These are phyloP conservation scores for Pteruthius melanotis DNA, from an alignment of 2,113 vertebrate genomes.

Conservation along the genomic window DNA sequence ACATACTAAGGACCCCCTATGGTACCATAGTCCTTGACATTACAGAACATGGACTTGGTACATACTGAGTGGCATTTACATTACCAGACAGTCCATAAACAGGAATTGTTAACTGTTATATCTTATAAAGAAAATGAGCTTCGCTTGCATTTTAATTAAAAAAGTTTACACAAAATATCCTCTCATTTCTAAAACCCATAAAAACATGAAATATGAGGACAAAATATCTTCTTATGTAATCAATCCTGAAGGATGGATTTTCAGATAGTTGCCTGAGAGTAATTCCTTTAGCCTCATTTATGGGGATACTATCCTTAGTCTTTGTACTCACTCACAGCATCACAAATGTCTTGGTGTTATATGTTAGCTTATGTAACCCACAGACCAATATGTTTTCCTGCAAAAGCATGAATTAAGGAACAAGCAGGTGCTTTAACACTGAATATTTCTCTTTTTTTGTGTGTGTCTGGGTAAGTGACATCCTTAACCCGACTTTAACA, in stretches of 20 bases:
- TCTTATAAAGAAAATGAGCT: neutral
- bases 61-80: neutral
- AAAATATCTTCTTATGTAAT: neutral
- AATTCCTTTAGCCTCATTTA: constrained; percentile 33
- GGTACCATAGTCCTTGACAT: constrained; percentile 20
- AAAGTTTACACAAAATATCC: neutral
- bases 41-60: neutral
- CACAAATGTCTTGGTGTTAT: constrained; percentile 45
- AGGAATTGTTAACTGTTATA: neutral
- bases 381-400: constrained; percentile 42
- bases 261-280: neutral
- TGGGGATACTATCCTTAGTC: constrained; percentile 31
- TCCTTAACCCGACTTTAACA: constrained; percentile 42
- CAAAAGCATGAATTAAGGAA: constrained; percentile 45
- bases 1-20: constrained; percentile 53
- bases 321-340: neutral
- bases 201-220: neutral
- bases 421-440: constrained; percentile 33
- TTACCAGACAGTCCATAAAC: neutral
- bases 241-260: neutral
- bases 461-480: constrained; percentile 15
- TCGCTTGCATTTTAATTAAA: neutral
- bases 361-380: constrained; percentile 47
- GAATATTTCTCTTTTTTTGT: neutral
- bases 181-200: neutral